Conservation (phyloP, 2,888 invertebrate genomes). For the Mythimna impura region DNA sequence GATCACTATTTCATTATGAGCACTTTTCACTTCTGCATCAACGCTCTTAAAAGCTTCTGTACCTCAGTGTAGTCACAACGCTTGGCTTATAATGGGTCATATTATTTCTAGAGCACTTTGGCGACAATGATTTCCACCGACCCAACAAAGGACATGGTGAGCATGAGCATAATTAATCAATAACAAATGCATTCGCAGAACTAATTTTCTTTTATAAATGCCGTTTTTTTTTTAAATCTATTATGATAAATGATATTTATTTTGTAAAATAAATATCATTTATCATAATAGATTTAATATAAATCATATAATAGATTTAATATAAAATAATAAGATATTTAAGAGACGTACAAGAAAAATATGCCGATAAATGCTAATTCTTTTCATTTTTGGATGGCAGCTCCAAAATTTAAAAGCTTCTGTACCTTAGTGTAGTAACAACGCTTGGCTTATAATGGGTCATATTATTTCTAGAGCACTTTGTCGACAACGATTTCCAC, state of each 20-base stretch:
- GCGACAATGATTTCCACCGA: conserved; percentile 13
- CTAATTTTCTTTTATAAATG: conserved; percentile 1
- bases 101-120: conserved; percentile 40
- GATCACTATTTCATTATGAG: background rate
- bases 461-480: conserved; percentile 36
- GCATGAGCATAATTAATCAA: background rate
- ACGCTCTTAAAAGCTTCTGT: background rate
- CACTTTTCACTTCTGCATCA: background rate
- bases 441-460: conserved; percentile 15
- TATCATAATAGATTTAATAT: too few relatives aligned
- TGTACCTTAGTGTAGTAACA: background rate
- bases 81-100: conserved; percentile 12
- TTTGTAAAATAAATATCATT: too few relatives aligned
- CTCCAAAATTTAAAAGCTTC: background rate
- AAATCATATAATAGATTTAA: too few relatives aligned
- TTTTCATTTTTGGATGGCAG: too few relatives aligned
- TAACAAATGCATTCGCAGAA: too few relatives aligned
- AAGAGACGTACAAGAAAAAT: too few relatives aligned
- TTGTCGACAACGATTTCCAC: conserved; percentile 25
- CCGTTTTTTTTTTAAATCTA: too few relatives aligned
- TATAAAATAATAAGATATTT: too few relatives aligned
- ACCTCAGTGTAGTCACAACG: background rate
- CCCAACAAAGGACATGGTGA: conserved; percentile 13
- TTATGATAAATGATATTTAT: too few relatives aligned
- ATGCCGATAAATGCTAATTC: too few relatives aligned